Evolutionary conservation across 1,140 invertebrate genomes (phyloP), one percentile per base, ranked within the genome.

Genomic region (Nasonia giraulti): DNA sequence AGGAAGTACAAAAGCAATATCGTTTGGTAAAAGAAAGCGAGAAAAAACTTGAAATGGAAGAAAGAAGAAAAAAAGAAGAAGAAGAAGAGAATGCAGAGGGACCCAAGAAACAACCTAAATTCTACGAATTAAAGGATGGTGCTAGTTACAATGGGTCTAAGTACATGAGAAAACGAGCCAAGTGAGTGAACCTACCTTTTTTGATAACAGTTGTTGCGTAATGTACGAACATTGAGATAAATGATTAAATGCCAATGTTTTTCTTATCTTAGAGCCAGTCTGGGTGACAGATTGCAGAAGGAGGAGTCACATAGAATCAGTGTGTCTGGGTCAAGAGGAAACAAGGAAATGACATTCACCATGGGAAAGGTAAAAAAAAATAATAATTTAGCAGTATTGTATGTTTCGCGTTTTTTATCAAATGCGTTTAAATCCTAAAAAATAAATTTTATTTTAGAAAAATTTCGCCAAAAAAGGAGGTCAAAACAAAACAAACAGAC

Each of bases 1-100:
- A 96, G 88, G 97, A 98, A 94, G 94, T 97, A 44, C 96, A 96
- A 89, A 96, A 96, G 89, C 95, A 97, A 87, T 96, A 96, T 88
- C 91, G 90, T 76, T 87, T 94, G 85, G 88, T 95, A 12, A 92
- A 93, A 44, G 90, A 90, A 83, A 94, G 93, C 85, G 89, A 92
- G 81, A 91, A 88, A 87, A 83, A 88, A 83, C 92, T 92, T 83
- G 91, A 94, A 87, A 89, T 89, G 87, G 91, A 90, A 90, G 92
- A 90, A 90, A 91, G 88, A 86, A 89, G 93, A 88, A 88, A 93
- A 75, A 89, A 94, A 84, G 89, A 94, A 84, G 89, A 91, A 75
- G 87, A 90, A 86, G 87, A 92, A 86, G 82, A 93, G 89, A 85
- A 85, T 86, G 86, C 91, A 75, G 87, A 91, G 10, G 84, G 91